These are phyloP conservation scores for Tanytarsus gracilentus DNA, from an alignment of 2,888 invertebrate genomes.

Conservation along the genomic window DNA sequence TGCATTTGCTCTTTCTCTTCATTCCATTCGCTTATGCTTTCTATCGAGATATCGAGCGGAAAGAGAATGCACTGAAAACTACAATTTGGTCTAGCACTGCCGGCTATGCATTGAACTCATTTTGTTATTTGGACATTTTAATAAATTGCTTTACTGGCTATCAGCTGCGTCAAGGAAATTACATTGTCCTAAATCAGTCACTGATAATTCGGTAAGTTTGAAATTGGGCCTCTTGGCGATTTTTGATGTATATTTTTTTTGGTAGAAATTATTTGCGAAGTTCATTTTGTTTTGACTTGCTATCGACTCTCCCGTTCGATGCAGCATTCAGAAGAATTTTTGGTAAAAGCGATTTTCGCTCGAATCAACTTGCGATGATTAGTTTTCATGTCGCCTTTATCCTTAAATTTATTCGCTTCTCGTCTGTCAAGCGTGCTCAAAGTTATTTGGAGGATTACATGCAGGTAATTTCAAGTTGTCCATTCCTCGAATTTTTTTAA, in stretches of 20 bases:
- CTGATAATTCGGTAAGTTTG: conserved; percentile 35
- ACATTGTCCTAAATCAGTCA: conserved; percentile 36
- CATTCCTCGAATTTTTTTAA: not conserved
- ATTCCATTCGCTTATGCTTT: conserved; percentile 23
- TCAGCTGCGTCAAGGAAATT: conserved; percentile 37
- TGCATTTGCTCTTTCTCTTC: conserved; percentile 1
- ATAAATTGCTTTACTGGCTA: conserved; percentile 41
- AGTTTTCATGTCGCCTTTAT: conserved; percentile 30
- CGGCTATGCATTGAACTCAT: conserved; percentile 10
- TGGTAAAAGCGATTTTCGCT: conserved; percentile 24
- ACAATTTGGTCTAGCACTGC: conserved; percentile 8
- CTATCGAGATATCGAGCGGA: conserved; percentile 6
- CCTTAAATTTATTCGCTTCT: conserved; percentile 31
- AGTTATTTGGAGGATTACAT: conserved; percentile 31
- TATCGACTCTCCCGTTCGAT: conserved; percentile 36
- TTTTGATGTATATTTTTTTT: not conserved
- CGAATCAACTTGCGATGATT: not conserved
- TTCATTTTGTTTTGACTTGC: conserved; percentile 38
- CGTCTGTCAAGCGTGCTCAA: conserved; percentile 31
- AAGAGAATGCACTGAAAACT: too few species aligned
- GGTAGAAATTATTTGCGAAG: conserved; percentile 37
- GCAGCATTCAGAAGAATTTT: conserved; percentile 30
- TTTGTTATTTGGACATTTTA: conserved; percentile 37
- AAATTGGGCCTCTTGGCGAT: not conserved
- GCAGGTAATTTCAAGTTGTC: not conserved